Conservation (phyloP, 2,888 invertebrate genomes). For the Sicus ferrugineus region DNA sequence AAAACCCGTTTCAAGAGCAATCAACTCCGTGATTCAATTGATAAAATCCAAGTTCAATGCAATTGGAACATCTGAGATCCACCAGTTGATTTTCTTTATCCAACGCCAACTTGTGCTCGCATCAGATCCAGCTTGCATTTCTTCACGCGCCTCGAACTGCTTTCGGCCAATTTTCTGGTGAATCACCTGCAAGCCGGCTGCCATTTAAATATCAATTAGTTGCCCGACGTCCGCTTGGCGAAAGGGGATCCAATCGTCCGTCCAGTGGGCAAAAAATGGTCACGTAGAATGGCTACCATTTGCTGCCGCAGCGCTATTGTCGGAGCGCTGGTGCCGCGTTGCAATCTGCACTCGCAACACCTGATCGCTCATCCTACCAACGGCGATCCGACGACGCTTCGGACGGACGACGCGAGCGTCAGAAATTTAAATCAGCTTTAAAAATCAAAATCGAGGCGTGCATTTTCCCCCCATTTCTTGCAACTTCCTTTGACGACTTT, state of each 20-base stretch:
- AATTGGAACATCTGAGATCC: too few relatives aligned
- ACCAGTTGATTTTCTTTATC: background rate
- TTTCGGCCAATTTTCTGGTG: constrained; percentile 14
- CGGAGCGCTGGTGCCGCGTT: too few relatives aligned
- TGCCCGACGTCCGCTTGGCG: background rate
- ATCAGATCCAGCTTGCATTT: background rate
- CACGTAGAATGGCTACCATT: constrained; percentile 18
- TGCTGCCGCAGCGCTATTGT: background rate
- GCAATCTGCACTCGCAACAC: background rate
- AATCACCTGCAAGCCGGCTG: constrained; percentile 15
- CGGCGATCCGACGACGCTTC: background rate
- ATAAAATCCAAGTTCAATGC: too few relatives aligned
- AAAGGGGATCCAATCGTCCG: too few relatives aligned
- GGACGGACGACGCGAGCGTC: background rate
- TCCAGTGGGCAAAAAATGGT: constrained; percentile 20
- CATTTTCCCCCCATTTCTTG: background rate
- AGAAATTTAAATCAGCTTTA: background rate
- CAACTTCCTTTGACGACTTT: background rate
- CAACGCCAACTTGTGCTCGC: background rate
- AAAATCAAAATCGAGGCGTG: constrained; percentile 5
- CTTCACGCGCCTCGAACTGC: background rate
- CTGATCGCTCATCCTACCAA: background rate
- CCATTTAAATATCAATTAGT: constrained; percentile 25
- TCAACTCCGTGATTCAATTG: constrained; percentile 3
- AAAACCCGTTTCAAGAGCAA: background rate